Base-by-base conservation (phyloP, 2,113 vertebrate genomes). In the Tenebrosternarchus preto region DNA sequence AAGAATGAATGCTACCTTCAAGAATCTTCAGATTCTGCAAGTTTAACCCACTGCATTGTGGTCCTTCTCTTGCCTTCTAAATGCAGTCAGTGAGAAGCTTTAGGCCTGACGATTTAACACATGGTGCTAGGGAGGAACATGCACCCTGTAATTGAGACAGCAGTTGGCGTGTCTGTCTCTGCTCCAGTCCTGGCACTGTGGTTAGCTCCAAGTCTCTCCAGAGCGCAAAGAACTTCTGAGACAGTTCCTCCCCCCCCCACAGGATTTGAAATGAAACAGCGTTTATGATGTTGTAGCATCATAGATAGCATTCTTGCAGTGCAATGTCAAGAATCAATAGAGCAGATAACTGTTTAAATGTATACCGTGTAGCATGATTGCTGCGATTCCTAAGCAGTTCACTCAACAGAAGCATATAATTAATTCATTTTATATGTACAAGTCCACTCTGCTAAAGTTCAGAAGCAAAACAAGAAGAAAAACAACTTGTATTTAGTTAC, bases 91-190 rank as follows among this genome's bases (percentile, higher is more conserved):
- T 69, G 60, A 56, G 71, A 68, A 71, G 57, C 77, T 59, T 11
- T 2, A 75, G 59, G 78, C 70, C 78, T 27, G 27, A 20, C 63
- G 72, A 76, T n/a, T 70, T 81, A 31, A 69, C 80, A 11, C 82
- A 69, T 27, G 16, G 36, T 55, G 69, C 66, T 4, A 19, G 59
- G 36, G 53, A 50, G 50, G 36, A 78, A 67, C 66, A 82, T 12
- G 46, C 50, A 73, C 80, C 68, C 72, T 85, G 74, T 73, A 73
- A 80, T 77, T 24, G 57, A 77, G 53, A 72, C 68, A 74, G 55
- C 78, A 85, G 73, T 39, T 74, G 77, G 63, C 70, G 73, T 50
- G 76, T 61, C 27, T 8, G 55, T 33, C 63, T 39, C 64, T 55
- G 25, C 19, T 77, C 17, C 3, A 56, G 50, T 12, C 17, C 25